These are phyloP conservation scores for Carcharodon carcharias DNA, from an alignment of 2,797 vertebrate genomes.

Conservation along the genomic window DNA sequence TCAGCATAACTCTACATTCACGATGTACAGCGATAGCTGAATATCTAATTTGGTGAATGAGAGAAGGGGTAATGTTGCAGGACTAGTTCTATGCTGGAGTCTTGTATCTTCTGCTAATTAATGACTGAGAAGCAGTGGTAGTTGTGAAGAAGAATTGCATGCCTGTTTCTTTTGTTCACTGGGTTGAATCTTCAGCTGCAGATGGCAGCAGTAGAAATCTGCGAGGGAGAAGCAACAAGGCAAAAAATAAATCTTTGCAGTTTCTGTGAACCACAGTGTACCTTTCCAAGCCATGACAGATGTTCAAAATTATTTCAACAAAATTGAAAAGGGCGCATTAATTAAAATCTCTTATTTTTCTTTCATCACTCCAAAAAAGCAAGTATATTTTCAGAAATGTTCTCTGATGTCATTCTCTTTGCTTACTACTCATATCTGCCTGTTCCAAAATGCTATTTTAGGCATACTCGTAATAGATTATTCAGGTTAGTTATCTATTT, in stretches of 20 bases:
- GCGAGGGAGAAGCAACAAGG: not conserved
- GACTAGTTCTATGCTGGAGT: not conserved
- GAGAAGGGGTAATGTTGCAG: not conserved
- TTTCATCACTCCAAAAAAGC: not conserved
- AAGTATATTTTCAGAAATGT: not conserved
- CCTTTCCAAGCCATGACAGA: not conserved
- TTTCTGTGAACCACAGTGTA: not conserved
- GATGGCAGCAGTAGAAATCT: not conserved
- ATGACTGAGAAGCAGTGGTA: not conserved
- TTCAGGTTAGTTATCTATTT: constrained; percentile 18
- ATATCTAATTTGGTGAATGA: not conserved
- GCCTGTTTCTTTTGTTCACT: not conserved
- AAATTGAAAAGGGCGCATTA: not conserved
- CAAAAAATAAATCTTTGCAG: not conserved
- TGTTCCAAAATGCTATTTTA: not conserved
- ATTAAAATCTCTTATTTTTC: not conserved
- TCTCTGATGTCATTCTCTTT: not conserved
- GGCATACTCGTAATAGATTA: not conserved
- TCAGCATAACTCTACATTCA: not conserved
- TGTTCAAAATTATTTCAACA: not conserved
- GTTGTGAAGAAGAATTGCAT: not conserved
- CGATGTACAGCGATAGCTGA: not conserved
- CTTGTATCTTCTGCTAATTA: not conserved
- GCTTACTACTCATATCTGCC: not conserved
- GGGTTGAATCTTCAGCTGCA: not conserved